phyloP scores from a whole-genome alignment of 1,140 invertebrate species.

The Orchestia grillus region DNA sequence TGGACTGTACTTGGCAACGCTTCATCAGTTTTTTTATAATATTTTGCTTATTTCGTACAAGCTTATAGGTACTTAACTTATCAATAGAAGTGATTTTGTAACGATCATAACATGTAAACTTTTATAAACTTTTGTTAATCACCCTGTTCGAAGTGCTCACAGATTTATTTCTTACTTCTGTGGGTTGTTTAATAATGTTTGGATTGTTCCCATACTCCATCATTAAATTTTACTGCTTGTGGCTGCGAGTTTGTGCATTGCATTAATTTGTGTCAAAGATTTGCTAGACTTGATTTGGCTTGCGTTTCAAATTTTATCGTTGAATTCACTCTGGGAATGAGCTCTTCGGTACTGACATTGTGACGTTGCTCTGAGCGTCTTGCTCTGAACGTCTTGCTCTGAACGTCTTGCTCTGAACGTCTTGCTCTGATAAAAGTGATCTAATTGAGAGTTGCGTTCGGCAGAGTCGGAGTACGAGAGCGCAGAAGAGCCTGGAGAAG shows the following conservation, averaged over 20 bases:
- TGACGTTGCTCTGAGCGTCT: no score
- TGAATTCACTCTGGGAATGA: neutral
- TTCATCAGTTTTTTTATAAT: no score
- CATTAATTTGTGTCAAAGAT: neutral
- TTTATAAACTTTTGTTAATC: neutral
- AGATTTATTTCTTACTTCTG: no score
- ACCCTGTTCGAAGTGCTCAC: neutral
- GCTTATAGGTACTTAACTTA: no score
- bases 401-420: neutral
- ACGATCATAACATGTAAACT: neutral
- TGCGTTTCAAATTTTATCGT: neutral
- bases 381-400: no score
- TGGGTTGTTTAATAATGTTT: no score
- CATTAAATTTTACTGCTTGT: no score
- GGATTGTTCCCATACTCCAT: no score
- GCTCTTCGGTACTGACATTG: neutral
- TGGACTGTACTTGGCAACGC: no score
- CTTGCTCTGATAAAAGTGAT: neutral
- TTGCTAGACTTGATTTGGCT: neutral
- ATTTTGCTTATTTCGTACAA: no score
- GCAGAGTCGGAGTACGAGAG: constrained; percentile 67
- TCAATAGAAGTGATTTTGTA: no score
- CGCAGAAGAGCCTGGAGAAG: constrained; percentile 61
- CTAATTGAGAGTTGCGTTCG: neutral
- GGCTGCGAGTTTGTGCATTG: no score